Conservation (phyloP, 2,888 invertebrate species). For the Tipula helvola region DNA sequence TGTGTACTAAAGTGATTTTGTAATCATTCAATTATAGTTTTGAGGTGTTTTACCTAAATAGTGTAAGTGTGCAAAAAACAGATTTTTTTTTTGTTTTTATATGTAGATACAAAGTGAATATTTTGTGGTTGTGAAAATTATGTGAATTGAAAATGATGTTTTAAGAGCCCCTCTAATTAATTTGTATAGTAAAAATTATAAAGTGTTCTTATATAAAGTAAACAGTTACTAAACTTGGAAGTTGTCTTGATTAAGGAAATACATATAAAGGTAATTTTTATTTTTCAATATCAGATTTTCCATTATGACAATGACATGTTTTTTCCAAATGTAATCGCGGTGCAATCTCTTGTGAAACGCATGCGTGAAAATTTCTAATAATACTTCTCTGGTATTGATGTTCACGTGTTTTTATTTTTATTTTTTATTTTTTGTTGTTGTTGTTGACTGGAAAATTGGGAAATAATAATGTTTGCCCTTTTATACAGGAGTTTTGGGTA, state of each 20-base stretch:
- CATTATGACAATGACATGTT: not conserved
- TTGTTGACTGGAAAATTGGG: not conserved
- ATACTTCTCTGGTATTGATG: not conserved
- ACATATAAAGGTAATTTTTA: not conserved
- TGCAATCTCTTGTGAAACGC: not conserved
- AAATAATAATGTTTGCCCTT: not conserved
- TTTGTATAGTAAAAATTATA: not conserved
- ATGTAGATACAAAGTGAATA: not conserved
- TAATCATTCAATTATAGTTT: not conserved
- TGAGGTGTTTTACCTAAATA: not conserved
- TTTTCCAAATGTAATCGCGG: not conserved
- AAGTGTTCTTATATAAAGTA: not conserved
- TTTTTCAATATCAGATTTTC: not conserved
- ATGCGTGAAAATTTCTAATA: not conserved
- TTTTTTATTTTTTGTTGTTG: not conserved
- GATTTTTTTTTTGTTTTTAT: not conserved
- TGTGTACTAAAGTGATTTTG: not conserved
- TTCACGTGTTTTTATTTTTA: not conserved
- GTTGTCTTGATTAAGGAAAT: not conserved
- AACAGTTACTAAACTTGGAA: not conserved
- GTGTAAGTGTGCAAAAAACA: too few relatives aligned
- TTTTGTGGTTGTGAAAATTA: not conserved
- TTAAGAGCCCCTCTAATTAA: not conserved
- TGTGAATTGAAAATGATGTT: not conserved
- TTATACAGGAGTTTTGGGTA: not conserved